phyloP scores from a whole-genome alignment of 1,140 invertebrate genomes.

The Agrypnia vestita region DNA sequence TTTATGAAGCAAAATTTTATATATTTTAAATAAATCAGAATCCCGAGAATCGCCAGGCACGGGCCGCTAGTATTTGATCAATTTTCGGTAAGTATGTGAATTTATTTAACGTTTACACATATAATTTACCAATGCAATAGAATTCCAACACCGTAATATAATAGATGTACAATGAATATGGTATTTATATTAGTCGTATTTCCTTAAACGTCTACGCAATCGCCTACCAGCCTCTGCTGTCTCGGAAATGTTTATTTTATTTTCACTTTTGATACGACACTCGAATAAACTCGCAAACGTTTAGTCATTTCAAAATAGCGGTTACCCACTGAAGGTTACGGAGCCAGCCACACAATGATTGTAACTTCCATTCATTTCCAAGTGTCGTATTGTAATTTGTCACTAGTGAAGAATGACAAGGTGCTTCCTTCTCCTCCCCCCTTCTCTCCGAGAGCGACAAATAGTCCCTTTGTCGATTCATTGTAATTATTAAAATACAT shows the following conservation, averaged over 20 bases:
- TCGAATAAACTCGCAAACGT: not conserved
- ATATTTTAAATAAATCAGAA: too few relatives aligned
- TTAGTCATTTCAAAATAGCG: slow-evolving; percentile 34
- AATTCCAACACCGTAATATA: too few relatives aligned
- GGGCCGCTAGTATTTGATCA: too few relatives aligned
- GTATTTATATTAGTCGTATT: too few relatives aligned
- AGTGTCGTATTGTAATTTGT: slow-evolving; percentile 56
- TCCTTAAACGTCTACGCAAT: not conserved
- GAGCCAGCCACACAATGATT: slow-evolving; percentile 39
- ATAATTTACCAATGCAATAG: too few relatives aligned
- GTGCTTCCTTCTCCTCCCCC: slow-evolving; percentile 44
- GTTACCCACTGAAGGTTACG: slow-evolving; percentile 47
- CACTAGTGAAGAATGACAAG: slow-evolving; percentile 51
- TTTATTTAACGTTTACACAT: too few relatives aligned
- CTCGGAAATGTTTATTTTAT: slow-evolving; percentile 8
- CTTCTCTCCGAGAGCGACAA: slow-evolving; percentile 43
- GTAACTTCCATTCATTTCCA: slow-evolving; percentile 43
- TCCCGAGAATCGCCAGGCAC: too few relatives aligned
- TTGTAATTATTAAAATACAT: slow-evolving; percentile 52
- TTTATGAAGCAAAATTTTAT: too few relatives aligned
- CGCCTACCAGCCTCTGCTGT: not conserved
- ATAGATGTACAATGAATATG: too few relatives aligned
- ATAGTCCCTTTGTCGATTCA: slow-evolving; percentile 46
- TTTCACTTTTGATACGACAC: slow-evolving; percentile 3
- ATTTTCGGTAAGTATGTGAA: too few relatives aligned